Evolutionary conservation across 1,140 invertebrate species (phyloP), one percentile per base, ranked within the genome.

Genomic region (Diuraphis noxia): DNA sequence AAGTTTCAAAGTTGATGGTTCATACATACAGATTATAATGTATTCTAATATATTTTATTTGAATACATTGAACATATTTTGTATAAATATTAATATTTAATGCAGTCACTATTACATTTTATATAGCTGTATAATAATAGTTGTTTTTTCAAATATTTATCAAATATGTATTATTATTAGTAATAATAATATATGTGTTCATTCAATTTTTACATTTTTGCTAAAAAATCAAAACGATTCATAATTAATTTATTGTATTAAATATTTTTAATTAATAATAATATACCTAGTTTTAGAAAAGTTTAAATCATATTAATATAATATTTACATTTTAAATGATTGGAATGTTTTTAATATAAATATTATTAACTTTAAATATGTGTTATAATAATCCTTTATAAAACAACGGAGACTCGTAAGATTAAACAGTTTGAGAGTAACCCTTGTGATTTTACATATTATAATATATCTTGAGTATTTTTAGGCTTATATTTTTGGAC

Each of bases 401-500:
- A 40, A 82, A 38, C 30, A 82, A 25, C 17, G 13, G 40, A 30
- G 40, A 41, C 38, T 38, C 23, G 34, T 84, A 43, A 84, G 13
- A 84, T 84, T 46, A 43, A 43, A 46, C 82, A 43, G 17, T 23
- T 49, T 36, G 84, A 23, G n/a, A 21, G 43, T 49, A 49, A 52
- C 85, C 34, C 85, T 86, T 25, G 86, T 40, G 21, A 41, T 40
- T 30, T 43, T 34, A 5, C 56, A n/a, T 72, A n/a, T n/a, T n/a
- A n/a, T n/a, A n/a, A n/a, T 72, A 72, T 72, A 89, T 89, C 38
- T 89, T 79, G 23, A 81, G 89, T 91, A 91, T 91, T 91, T 91
- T 91, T 91, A 91, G 89, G 77, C 77, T 8, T 91, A 82, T 91
- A 91, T 91, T 91, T 91, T 91, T 91, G 89, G 89, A 91, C 77